Evolutionary conservation across 2,797 vertebrate species (phyloP), one percentile per base, ranked within the genome.

Genomic region (Aeoliscus strigatus): DNA sequence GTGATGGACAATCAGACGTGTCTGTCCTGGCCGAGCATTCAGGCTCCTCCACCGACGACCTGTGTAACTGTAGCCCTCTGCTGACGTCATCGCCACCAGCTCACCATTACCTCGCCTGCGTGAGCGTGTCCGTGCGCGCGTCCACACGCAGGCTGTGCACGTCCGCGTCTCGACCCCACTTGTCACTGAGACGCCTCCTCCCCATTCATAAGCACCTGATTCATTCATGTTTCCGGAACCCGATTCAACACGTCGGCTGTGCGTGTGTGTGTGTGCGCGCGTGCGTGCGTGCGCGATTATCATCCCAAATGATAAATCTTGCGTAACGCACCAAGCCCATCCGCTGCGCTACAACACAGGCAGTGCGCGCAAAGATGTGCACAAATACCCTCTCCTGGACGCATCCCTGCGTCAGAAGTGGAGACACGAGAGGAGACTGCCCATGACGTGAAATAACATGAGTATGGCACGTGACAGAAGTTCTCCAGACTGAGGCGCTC

Each of bases 141-240:
- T 21, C 6, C 18, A 6, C 18, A 6, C 18, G 6, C 3, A 21
- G 18, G 6, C 6, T 21, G 3, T 21, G 18, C 18, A 21, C 18
- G 18, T 21, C 6, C 18, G 18, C 18, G 18, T 21, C 18, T 6
- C 18, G 34, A 56, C 55, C 61, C 39, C 46, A 14, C 33, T 75
- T 60, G 72, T 86, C 77, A 84, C 83, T 84, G 81, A 71, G 25
- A 23, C 64, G 31, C 64, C 53, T 66, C 66, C 39, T 50, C 49
- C 57, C 69, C 84, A 85, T 86, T 86, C 84, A 86, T 62, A 80
- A 81, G 34, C 75, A 85, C 79, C 76, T 83, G 77, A 48, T 37
- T 68, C 84, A 84, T 84, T 86, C 82, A 83, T 67, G 70, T 55
- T 37, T 16, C 33, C 37, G 34, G 40, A 29, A 23, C 27, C 17